A percentile compares a stretch with the other conserved stretches of the same genome.
Conservation (phyloP, 1,140 invertebrate genomes). For the Lepidostoma basale region DNA sequence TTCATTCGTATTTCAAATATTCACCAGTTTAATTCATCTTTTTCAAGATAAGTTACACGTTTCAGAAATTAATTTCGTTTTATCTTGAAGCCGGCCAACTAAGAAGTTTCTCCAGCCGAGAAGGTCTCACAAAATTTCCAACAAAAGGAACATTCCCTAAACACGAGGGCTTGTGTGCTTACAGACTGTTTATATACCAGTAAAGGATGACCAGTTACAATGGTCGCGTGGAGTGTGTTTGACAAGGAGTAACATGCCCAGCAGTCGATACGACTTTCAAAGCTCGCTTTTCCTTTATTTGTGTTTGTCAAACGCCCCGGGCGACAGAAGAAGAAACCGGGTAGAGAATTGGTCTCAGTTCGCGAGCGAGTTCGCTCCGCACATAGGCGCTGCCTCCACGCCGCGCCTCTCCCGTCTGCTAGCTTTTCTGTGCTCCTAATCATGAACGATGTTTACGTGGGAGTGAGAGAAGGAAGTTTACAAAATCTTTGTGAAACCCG, state of each 20-base stretch:
- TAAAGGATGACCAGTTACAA: slow-evolving; percentile 25
- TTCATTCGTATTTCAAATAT: too few species aligned
- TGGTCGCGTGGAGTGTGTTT: slow-evolving; percentile 35
- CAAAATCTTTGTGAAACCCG: too few species aligned
- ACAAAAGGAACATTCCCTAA: slow-evolving; percentile 14
- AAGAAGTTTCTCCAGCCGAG: too few species aligned
- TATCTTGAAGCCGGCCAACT: too few species aligned
- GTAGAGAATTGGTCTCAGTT: background rate
- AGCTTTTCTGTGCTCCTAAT: slow-evolving; percentile 14
- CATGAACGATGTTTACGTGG: slow-evolving; percentile 18
- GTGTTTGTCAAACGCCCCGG: slow-evolving; percentile 40
- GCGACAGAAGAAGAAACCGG: slow-evolving; percentile 37
- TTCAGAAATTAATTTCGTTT: too few species aligned
- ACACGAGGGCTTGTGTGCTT: too few species aligned
- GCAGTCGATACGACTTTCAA: slow-evolving; percentile 32
- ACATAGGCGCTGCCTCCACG: background rate
- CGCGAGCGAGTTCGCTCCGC: background rate
- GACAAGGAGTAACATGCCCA: slow-evolving; percentile 35
- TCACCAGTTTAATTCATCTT: too few species aligned
- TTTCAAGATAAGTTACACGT: too few species aligned
- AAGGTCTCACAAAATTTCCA: too few species aligned
- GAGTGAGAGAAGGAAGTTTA: too few species aligned
- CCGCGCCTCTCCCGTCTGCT: background rate
- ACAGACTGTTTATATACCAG: too few species aligned
- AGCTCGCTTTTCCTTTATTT: slow-evolving; percentile 35